Percentiles rank a stretch among this genome's conserved stretches.
Conservation (phyloP, 2,888 invertebrate genomes). For the Hipparchia semele region DNA sequence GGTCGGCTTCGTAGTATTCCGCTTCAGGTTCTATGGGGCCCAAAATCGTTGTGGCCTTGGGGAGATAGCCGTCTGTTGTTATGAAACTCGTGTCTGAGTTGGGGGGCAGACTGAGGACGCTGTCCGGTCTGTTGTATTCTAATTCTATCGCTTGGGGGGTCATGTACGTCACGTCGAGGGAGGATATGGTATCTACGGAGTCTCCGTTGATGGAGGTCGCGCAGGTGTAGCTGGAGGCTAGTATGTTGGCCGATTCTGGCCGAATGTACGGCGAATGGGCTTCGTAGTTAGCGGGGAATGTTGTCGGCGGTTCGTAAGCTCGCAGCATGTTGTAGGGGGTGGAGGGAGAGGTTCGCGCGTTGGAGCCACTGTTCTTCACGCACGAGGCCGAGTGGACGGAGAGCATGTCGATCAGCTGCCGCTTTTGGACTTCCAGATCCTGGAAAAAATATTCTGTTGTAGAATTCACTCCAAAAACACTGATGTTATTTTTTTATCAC, state of each 20-base stretch:
- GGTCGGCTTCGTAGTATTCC: constrained; percentile 80
- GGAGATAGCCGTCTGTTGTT: constrained; percentile 73
- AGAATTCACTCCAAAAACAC: background rate
- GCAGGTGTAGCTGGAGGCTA: constrained; percentile 78
- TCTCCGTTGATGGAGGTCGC: constrained; percentile 68
- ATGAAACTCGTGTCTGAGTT: constrained; percentile 62
- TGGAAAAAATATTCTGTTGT: constrained; percentile 62
- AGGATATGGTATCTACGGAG: constrained; percentile 70
- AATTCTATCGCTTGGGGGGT: constrained; percentile 66
- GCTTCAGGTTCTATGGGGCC: constrained; percentile 81
- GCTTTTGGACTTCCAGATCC: constrained; percentile 90
- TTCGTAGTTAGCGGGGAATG: constrained; percentile 74
- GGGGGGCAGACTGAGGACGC: constrained; percentile 70
- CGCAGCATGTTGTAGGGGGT: constrained; percentile 72
- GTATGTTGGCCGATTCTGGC: constrained; percentile 79
- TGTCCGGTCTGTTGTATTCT: constrained; percentile 74
- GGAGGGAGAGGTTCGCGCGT: constrained; percentile 69
- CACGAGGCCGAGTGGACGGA: constrained; percentile 89
- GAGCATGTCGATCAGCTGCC: constrained; percentile 90
- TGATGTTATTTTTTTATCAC: background rate
- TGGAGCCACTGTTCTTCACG: constrained; percentile 77
- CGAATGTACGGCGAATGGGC: constrained; percentile 77
- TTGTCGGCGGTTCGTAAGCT: constrained; percentile 71
- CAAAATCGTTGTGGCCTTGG: constrained; percentile 73
- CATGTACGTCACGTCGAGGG: constrained; percentile 69